Evolutionary conservation across 2,888 invertebrate species (phyloP).

Genomic region (Xestobium rufovillosum): DNA sequence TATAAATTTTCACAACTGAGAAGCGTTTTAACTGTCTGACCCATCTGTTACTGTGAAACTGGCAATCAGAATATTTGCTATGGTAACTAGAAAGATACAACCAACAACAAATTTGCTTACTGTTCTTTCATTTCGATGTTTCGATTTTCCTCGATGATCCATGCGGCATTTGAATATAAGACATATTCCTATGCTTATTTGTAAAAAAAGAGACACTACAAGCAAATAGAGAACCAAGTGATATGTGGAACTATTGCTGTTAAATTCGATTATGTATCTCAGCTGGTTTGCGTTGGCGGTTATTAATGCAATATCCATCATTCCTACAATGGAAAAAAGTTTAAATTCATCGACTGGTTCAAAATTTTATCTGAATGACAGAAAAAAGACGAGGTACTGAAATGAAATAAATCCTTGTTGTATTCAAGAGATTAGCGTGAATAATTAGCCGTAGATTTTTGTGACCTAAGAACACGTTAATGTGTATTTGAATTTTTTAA

Average conservation of each 20-base stretch:
- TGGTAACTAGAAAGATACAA: slow-evolving; percentile 58
- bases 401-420: slow-evolving; percentile 9
- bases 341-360: slow-evolving; percentile 10
- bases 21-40: too few species aligned
- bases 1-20: too few species aligned
- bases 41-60: slow-evolving; percentile 50
- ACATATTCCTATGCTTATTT: slow-evolving; percentile 55
- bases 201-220: slow-evolving; percentile 52
- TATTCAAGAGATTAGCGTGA: slow-evolving; percentile 13
- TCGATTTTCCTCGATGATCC: slow-evolving; percentile 47
- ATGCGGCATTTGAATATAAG: slow-evolving; percentile 55
- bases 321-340: slow-evolving; percentile 41
- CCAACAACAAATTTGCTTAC: slow-evolving; percentile 57
- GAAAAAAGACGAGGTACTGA: slow-evolving; percentile 4
- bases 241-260: slow-evolving; percentile 50
- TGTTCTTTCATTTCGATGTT: slow-evolving; percentile 43
- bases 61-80: slow-evolving; percentile 62
- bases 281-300: slow-evolving; percentile 66
- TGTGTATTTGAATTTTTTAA: too few species aligned
- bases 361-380: not conserved
- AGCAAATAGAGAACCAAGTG: slow-evolving; percentile 52
- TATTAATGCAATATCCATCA: slow-evolving; percentile 64
- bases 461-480: too few species aligned
- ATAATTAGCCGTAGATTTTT: too few species aligned
- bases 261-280: slow-evolving; percentile 56